Evolutionary conservation across 2,888 invertebrate species (phyloP), one percentile per base, ranked within the genome.

Genomic region (Drosophila maculinotata): DNA sequence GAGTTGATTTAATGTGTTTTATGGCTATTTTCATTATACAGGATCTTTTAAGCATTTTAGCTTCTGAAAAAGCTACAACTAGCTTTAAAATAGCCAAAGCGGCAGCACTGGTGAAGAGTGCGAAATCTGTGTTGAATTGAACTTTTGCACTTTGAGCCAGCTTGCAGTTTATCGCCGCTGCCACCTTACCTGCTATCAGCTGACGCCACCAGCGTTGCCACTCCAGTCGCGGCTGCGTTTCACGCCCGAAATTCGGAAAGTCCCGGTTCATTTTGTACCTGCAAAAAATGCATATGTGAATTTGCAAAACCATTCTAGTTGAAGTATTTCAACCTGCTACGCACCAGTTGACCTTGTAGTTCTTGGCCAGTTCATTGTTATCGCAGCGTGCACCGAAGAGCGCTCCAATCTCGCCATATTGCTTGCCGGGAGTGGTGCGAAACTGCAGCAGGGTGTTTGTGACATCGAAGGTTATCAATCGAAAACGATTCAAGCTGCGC

Each of bases 121-220:
- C 20, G 17, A 42, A 45, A 30, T 45, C 12, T 9, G 3, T 3
- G 17, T 7, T 26, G 35, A 36, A 41, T 51, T 49, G 25, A 69
- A 53, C 45, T 35, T 56, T 58, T 58, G 54, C 26, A 57, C 67
- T 60, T 63, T 67, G 56, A 20, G 58, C 20, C 20, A 20, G 20
- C 17, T 23, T 52, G 48, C 38, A 57, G 47, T 64, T 69, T 53
- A 70, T 67, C 52, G 74, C 80, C 20, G 4, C 4, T 48, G 74
- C 80, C 20, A 20, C 4, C 6, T 64, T 74, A 91, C 91, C 82
- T 52, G 87, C 86, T 69, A 91, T 90, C 63, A 91, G 76, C 70
- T 92, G 91, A 42, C 92, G 93, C 98, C 98, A 98, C 98, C 98
- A 98, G 45, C 94, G 93, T 81, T 95, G 93, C 95, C 96, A 97